Conservation (phyloP, 64 coral and sea anemone genomes). For the Montipora cactus region DNA sequence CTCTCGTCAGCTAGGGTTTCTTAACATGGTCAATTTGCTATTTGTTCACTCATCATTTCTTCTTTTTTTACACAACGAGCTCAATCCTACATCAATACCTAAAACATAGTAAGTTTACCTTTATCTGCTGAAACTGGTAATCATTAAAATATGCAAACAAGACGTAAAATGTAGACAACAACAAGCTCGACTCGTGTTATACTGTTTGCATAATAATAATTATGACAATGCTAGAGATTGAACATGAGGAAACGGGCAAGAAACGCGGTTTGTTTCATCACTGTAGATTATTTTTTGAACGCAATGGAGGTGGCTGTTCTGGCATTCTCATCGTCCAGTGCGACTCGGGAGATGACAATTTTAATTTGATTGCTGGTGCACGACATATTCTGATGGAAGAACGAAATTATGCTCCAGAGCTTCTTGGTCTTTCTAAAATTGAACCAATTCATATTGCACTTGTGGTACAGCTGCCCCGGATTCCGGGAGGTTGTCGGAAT, state of each 20-base stretch:
- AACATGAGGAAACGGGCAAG: no score
- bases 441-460: conserved; percentile 62
- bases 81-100: no score
- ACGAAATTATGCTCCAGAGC: conserved; percentile 59
- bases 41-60: no score
- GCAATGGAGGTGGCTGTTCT: conserved; percentile 44
- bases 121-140: no score
- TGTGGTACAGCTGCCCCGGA: conserved; percentile 72
- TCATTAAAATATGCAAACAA: no score
- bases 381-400: conserved; percentile 82
- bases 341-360: conserved; percentile 84
- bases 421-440: conserved; percentile 20
- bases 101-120: no score
- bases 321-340: conserved; percentile 88
- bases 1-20: no score
- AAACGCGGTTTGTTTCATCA: neutral
- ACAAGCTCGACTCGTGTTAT: no score
- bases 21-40: no score
- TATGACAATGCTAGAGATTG: no score
- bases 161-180: no score
- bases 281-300: conserved; percentile 58
- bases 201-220: neutral
- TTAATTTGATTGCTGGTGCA: conserved; percentile 80
- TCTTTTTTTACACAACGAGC: no score
- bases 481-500: conserved; percentile 73